Base-by-base conservation (phyloP, 2,113 vertebrate genomes). In the Agelaius tricolor region DNA sequence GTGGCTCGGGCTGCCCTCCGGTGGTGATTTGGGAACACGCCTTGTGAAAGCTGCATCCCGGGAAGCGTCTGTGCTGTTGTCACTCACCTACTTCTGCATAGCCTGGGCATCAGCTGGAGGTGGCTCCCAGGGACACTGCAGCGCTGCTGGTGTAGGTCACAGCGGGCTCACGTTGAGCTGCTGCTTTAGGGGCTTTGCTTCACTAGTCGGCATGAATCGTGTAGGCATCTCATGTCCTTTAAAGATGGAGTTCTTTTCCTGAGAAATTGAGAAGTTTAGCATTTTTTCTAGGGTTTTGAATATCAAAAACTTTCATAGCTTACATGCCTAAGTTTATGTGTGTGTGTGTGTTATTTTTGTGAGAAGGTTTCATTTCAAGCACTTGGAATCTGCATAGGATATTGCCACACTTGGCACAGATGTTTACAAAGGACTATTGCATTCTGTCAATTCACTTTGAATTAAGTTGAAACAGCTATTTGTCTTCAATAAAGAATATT, bases 1-100 rank as follows among this genome's bases (percentile, higher is more conserved):
- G 13, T 79, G 81, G 79, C 61, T 83, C 30, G 6, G 11, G 28
- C 88, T 97, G 97, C 97, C 97, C 96, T 78, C 98, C 83, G 78
- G 95, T 97, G 98, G 97, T 65, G 31, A 5, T 33, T 47, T 14
- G 11, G 35, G 51, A 58, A 11, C 44, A 8, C 11, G 35, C 13
- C 11, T 14, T 31, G 30, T 33, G 6, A 37, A 73, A 88, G 1
- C 58, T 14, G 9, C 15, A 54, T 19, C 52, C 52, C 12, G 5
- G 52, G 52, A 31, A 54, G 52, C 52, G 1, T 26, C 47, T 5
- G 15, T 0, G 63, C 68, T 27, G 13, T 2, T 44, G 41, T 58
- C 52, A 26, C 44, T 39, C 63, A 51, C 33, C 0, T 18, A 0
- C 33, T 27, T 18, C 28, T 21, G 0, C 7, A 3, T 4, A 1